A percentile compares a stretch with the other conserved stretches of the same genome.
Conservation (phyloP, 2,113 vertebrate genomes). For the Chrysemys picta region DNA sequence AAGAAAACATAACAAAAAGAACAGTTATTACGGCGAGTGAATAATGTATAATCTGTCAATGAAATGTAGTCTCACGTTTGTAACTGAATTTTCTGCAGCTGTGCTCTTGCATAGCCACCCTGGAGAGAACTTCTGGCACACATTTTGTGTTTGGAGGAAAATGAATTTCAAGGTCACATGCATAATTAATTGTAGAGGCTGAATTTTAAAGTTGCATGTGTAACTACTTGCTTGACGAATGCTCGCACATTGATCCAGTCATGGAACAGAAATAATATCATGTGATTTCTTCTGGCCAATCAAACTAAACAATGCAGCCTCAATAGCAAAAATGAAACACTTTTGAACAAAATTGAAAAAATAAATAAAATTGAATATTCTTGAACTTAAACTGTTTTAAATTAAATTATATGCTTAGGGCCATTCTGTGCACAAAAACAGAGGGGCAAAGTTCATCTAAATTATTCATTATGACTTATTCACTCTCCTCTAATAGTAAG, state of each 20-base stretch:
- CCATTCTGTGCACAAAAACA: too few relatives aligned
- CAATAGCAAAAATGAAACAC: neutral
- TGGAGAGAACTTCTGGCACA: conserved; percentile 12
- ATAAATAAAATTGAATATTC: too few relatives aligned
- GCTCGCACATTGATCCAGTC: conserved; percentile 1
- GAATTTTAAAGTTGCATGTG: conserved; percentile 16
- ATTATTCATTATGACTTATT: too few relatives aligned
- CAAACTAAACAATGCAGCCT: neutral
- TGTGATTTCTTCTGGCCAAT: neutral
- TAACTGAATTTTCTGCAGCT: conserved; percentile 6
- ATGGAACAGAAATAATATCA: neutral
- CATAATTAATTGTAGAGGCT: too few relatives aligned
- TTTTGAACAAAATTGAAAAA: neutral
- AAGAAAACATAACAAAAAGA: neutral
- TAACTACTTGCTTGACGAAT: conserved; percentile 24
- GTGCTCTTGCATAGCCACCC: neutral
- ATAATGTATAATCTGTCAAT: neutral
- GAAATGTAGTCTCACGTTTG: neutral
- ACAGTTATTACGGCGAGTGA: neutral
- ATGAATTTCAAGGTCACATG: conserved; percentile 47
- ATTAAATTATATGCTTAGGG: too few relatives aligned
- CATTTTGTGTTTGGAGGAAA: conserved; percentile 8
- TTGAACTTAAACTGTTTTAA: too few relatives aligned
- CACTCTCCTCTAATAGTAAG: too few relatives aligned
- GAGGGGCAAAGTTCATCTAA: too few relatives aligned